These are phyloP conservation scores for Progne subis DNA, from an alignment of 2,113 vertebrate species.

Conservation along the genomic window DNA sequence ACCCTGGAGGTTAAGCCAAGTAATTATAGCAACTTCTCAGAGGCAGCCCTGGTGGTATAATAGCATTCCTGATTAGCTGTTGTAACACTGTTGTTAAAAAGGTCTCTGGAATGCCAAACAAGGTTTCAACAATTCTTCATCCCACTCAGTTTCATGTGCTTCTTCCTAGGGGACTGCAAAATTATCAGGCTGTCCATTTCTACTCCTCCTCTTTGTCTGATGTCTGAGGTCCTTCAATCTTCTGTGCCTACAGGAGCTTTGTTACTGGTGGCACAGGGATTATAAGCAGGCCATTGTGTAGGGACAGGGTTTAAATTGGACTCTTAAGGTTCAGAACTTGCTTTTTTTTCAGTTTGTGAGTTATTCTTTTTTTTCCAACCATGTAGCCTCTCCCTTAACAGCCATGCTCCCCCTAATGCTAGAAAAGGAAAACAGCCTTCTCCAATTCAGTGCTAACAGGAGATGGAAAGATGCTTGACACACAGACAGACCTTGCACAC, in stretches of 20 bases:
- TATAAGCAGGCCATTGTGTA: background rate
- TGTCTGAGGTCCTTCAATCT: background rate
- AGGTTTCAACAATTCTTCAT: background rate
- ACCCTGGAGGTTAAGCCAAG: background rate
- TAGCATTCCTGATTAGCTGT: background rate
- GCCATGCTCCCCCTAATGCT: constrained; percentile 38
- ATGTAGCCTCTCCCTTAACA: background rate
- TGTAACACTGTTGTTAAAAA: background rate
- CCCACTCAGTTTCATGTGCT: background rate
- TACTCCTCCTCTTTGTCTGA: background rate
- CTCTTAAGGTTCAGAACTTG: background rate
- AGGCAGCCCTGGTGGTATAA: background rate
- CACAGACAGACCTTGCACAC: background rate
- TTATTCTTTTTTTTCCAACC: background rate
- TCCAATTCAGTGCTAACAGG: background rate
- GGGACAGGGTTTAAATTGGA: background rate
- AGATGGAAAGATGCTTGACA: background rate
- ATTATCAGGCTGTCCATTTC: background rate
- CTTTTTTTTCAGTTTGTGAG: background rate
- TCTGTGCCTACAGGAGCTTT: background rate
- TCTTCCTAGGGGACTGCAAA: background rate
- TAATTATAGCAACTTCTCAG: background rate
- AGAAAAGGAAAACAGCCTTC: background rate
- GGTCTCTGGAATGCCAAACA: background rate
- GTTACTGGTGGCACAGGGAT: background rate